These are phyloP conservation scores for Microcaecilia unicolor DNA, from an alignment of 2,797 vertebrate species.

Conservation along the genomic window DNA sequence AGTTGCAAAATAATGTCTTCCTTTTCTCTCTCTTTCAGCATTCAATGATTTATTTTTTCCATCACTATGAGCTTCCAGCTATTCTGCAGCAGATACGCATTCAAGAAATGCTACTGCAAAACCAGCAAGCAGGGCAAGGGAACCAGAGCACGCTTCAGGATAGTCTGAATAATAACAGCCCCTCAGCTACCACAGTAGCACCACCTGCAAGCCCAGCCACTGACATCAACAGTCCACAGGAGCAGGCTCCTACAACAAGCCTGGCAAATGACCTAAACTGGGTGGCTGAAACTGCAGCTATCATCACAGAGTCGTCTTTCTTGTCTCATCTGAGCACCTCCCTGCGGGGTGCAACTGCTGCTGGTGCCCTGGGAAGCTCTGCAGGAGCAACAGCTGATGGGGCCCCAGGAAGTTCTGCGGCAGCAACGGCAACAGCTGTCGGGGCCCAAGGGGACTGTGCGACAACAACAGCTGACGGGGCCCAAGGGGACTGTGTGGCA, in stretches of 20 bases:
- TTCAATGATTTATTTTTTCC: conserved; percentile 98
- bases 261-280: conserved; percentile 62
- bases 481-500: conserved; percentile 5
- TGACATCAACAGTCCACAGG: not conserved
- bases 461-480: conserved; percentile 38
- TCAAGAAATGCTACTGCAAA: conserved; percentile 92
- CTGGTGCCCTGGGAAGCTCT: not conserved
- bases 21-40: conserved; percentile 53
- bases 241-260: not conserved
- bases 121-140: conserved; percentile 77
- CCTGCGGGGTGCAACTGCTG: conserved; percentile 5
- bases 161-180: conserved; percentile 82
- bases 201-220: conserved; percentile 11
- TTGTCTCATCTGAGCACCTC: conserved; percentile 45
- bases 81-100: conserved; percentile 93
- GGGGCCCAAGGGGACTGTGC: not conserved
- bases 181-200: conserved; percentile 8
- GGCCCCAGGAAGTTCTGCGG: conserved; percentile 28
- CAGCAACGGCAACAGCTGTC: conserved; percentile 22
- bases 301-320: conserved; percentile 73
- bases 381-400: not conserved
- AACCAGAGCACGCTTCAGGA: conserved; percentile 83
- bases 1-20: fast-evolving
- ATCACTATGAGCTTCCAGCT: conserved; percentile 92
- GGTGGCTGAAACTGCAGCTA: conserved; percentile 77